Base-by-base conservation (phyloP, 23 tunicate species). In the Clavelina lepadiformis region DNA sequence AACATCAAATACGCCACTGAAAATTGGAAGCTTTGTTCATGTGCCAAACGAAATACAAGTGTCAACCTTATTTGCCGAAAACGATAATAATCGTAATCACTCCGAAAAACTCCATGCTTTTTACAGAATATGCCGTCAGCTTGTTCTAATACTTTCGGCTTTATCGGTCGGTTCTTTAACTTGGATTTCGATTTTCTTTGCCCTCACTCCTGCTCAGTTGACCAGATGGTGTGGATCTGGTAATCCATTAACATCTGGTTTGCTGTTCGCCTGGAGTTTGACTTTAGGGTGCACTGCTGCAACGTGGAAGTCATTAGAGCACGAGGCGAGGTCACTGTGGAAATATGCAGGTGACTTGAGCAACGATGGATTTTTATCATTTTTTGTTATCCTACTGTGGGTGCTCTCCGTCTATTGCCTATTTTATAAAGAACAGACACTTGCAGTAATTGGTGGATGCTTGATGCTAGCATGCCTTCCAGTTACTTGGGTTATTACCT, bases 131-230 rank as follows among this genome's bases (percentile, higher is more conserved):
- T 8, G 19, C 18, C 24, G 7, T 33, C 23, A 61, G 24, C 2
- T 26, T 4, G 19, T 27, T 3, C 26, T 61, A 1, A 34, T 61
- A 61, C 22, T 61, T 21, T 33, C 29, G 45, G 30, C 67, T 3
- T 8, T 34, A 4, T 61, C 67, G 2, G 23, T 30, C 7, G 67
- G 67, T 2, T 3, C 67, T 4, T 19, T 61, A 29, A n/a, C 34
- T 28, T 61, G 67, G 67, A 34, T 61, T 29, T 27, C 67, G 28
- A 1, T 61, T 8, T 61, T 44, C 45, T 44, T 61, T 2, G 67
- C 35, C 22, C 44, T 34, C 22, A 33, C 67, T 1, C 67, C 67
- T 31, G 67, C n/a, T 1, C 46, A 27, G 26, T 45, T 61, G 7
- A 61, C 35, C 46, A 32, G 67, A 3, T 61, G 67, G 67, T 61